phyloP scores from a whole-genome alignment of 1,140 invertebrate species.

The Leptopilina boulardi region DNA sequence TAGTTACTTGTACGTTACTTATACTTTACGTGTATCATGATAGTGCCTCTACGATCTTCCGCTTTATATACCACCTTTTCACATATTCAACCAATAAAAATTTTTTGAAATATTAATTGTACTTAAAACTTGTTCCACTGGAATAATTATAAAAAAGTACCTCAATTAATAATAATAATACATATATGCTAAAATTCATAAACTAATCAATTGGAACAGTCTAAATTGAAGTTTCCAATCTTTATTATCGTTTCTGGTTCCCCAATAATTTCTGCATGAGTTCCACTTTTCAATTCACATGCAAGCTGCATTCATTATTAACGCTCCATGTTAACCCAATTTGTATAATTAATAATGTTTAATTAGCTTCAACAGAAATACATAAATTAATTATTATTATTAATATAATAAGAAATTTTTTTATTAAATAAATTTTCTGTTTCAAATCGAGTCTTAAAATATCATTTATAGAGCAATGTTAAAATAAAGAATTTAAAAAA shows the following conservation, averaged over 20 bases:
- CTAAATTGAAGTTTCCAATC: not conserved
- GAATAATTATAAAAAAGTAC: not conserved
- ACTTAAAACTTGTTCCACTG: not conserved
- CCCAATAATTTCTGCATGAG: constrained; percentile 26
- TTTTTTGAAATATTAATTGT: not conserved
- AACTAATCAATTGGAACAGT: not conserved
- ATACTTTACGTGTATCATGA: constrained; percentile 17
- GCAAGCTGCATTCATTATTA: not conserved
- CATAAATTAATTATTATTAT: not conserved
- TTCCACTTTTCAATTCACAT: constrained; percentile 18
- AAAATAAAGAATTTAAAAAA: no score
- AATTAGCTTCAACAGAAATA: not conserved
- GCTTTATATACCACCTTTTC: not conserved
- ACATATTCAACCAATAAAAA: not conserved
- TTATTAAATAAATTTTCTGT: not conserved
- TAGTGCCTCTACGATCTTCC: constrained; percentile 8
- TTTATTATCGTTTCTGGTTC: not conserved
- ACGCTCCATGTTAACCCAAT: constrained; percentile 1
- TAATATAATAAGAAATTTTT: not conserved
- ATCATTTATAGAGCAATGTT: no score
- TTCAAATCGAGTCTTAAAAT: no score
- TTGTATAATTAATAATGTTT: constrained; percentile 20
- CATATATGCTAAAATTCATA: not conserved
- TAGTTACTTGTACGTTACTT: not conserved
- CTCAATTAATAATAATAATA: not conserved